These are phyloP conservation scores for Buphagus erythrorhynchus DNA, from an alignment of 2,797 vertebrate genomes.

Conservation along the genomic window DNA sequence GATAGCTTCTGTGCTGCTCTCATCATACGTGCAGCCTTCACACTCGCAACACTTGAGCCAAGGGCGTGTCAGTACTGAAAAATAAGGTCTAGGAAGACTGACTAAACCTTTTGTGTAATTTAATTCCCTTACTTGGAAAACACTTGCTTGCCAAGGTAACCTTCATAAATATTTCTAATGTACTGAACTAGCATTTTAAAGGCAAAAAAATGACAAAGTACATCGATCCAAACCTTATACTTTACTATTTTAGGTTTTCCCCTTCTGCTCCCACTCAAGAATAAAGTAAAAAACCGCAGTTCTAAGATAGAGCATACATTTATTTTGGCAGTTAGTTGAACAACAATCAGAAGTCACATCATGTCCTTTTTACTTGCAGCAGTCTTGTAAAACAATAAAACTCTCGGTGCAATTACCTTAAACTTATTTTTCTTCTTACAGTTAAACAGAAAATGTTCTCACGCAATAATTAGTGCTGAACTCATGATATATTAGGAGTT, in stretches of 20 bases:
- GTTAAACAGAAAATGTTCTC: slow-evolving; percentile 68
- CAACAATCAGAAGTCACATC: slow-evolving; percentile 60
- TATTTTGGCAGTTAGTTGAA: slow-evolving; percentile 57
- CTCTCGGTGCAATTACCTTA: slow-evolving; percentile 64
- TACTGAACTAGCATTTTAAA: slow-evolving; percentile 45
- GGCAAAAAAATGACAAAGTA: not conserved
- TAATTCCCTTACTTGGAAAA: slow-evolving; percentile 60
- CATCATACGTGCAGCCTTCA: not conserved
- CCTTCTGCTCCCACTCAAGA: slow-evolving; percentile 14
- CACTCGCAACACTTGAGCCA: not conserved
- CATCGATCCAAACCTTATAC: slow-evolving; percentile 29
- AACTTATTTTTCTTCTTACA: slow-evolving; percentile 74
- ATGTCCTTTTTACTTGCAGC: slow-evolving; percentile 57
- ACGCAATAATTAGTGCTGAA: slow-evolving; percentile 63
- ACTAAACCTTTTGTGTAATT: slow-evolving; percentile 47
- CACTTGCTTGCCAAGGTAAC: slow-evolving; percentile 13
- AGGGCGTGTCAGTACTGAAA: slow-evolving; percentile 22
- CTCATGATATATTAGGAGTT: slow-evolving; percentile 63
- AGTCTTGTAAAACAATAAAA: slow-evolving; percentile 68
- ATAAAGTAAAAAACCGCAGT: slow-evolving; percentile 29
- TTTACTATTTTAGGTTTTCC: slow-evolving; percentile 42
- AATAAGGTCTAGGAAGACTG: slow-evolving; percentile 31
- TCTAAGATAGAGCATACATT: slow-evolving; percentile 10
- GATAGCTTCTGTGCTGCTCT: not conserved
- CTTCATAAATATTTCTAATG: slow-evolving; percentile 61